A percentile compares a stretch with the other conserved stretches of the same genome.
phyloP scores from a whole-genome alignment of 2,113 vertebrate species.

The Erythrolamprus reginae region DNA sequence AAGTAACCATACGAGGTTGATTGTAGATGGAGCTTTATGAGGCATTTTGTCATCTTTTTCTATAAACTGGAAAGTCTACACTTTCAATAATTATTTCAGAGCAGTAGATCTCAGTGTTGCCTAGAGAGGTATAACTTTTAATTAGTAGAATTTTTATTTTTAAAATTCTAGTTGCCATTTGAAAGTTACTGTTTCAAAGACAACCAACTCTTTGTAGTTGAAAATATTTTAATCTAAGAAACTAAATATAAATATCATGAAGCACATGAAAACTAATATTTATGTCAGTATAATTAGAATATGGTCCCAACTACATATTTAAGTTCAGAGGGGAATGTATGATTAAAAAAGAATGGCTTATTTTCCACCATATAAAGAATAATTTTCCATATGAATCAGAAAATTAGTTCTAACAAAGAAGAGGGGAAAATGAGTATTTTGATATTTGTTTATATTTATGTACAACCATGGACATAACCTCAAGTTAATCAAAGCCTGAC shows the following conservation, averaged over 20 bases:
- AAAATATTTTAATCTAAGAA: not conserved
- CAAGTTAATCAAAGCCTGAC: not conserved
- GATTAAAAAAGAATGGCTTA: not conserved
- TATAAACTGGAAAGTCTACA: not conserved
- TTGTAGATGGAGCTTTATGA: not conserved
- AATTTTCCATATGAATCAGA: not conserved
- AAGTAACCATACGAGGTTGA: not conserved
- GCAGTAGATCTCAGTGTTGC: not conserved
- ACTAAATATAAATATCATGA: not conserved
- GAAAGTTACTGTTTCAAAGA: not conserved
- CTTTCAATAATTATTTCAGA: not conserved
- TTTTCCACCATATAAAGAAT: not conserved
- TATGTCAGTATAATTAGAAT: not conserved
- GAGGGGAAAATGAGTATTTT: slow-evolving; percentile 19
- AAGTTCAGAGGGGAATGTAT: not conserved
- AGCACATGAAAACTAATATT: not conserved
- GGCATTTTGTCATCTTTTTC: not conserved
- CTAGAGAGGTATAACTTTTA: not conserved
- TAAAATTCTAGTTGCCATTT: not conserved
- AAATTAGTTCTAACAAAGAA: slow-evolving; percentile 30
- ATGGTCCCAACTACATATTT: not conserved
- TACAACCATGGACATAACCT: not conserved
- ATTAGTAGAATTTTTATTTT: not conserved
- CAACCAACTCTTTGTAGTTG: not conserved
- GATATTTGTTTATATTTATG: not conserved